Evolutionary conservation across 2,797 vertebrate species (phyloP).

Genomic region (Catamblyrhynchus diadema): DNA sequence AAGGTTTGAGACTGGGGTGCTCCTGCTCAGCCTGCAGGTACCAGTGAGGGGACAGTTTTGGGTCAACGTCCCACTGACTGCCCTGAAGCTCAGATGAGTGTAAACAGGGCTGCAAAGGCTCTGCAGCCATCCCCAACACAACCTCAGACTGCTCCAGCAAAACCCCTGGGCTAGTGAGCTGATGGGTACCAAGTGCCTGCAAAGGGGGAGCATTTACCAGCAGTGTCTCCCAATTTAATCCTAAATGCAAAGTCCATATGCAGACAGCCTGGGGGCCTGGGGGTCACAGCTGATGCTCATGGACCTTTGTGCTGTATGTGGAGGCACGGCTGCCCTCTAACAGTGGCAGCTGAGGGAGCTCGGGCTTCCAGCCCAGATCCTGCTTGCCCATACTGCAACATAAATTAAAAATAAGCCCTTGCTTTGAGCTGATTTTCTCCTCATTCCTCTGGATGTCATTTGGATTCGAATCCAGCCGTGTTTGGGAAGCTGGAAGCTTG

Average conservation of each 20-base stretch:
- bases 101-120: neutral
- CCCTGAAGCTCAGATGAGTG: neutral
- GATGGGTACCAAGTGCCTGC: neutral
- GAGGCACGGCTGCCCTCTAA: neutral
- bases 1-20: neutral
- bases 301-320: neutral
- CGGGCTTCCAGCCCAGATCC: neutral
- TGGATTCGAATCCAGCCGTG: neutral
- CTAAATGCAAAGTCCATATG: neutral
- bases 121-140: neutral
- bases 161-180: rapidly evolving
- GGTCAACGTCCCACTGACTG: rapidly evolving
- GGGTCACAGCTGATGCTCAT: neutral
- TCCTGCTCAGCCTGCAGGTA: neutral
- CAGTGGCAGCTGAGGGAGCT: neutral
- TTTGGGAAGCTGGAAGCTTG: constrained; percentile 7
- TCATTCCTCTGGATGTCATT: constrained; percentile 11
- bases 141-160: neutral
- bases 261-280: neutral
- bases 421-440: constrained; percentile 18
- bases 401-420: constrained; percentile 30
- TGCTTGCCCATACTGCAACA: neutral
- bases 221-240: neutral
- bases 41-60: neutral
- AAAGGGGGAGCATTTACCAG: neutral